These are phyloP conservation scores for Zosterops hypoxanthus DNA, from an alignment of 2,113 vertebrate species.

Conservation along the genomic window DNA sequence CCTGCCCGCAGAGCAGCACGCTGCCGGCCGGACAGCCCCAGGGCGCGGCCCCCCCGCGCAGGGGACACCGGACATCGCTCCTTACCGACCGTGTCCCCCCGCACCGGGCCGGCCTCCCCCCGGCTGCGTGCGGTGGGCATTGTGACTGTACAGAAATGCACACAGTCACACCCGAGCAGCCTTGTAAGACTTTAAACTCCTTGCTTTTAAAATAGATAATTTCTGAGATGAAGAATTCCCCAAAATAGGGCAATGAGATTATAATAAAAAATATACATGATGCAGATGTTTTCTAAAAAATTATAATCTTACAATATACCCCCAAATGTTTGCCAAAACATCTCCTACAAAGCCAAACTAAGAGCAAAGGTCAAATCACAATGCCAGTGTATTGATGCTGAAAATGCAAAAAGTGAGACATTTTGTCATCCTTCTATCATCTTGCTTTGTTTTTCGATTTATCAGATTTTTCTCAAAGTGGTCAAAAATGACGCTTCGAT, in stretches of 20 bases:
- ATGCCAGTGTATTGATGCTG: not conserved
- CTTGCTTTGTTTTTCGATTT: not conserved
- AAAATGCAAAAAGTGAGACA: not conserved
- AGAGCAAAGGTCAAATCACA: not conserved
- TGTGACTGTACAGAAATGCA: not conserved
- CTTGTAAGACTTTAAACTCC: rapidly evolving
- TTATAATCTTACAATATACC: not conserved
- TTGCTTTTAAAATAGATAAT: not conserved
- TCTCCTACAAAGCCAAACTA: not conserved
- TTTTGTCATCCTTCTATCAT: not conserved
- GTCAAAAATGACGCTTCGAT: not conserved
- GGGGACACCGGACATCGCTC: rapidly evolving
- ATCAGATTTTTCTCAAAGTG: not conserved
- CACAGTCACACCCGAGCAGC: not conserved
- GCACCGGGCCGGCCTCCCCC: rapidly evolving
- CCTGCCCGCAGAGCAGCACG: rapidly evolving
- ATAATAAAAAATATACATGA: not conserved
- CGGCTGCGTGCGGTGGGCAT: rapidly evolving
- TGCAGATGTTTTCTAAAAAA: not conserved
- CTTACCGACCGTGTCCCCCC: rapidly evolving
- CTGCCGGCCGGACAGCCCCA: rapidly evolving
- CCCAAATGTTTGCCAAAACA: not conserved
- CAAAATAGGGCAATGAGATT: not conserved
- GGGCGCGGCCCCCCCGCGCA: rapidly evolving
- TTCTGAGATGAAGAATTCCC: not conserved